Conservation (phyloP, 92 coral and sea anemone genomes). For the Epizoanthus stellaris region DNA sequence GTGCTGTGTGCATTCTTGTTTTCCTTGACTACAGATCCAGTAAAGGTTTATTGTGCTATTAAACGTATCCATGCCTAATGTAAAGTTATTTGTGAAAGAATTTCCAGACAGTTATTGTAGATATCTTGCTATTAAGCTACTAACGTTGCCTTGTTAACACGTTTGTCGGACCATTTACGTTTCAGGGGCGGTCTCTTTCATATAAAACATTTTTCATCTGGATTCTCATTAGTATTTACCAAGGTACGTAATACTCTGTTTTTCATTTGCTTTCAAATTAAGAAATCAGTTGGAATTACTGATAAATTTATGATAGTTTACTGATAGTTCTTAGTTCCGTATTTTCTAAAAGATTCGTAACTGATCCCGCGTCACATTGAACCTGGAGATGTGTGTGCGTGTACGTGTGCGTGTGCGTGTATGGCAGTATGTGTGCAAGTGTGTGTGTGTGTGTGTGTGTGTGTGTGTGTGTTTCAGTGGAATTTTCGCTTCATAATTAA, state of each 20-base stretch:
- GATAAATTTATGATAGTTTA: neutral
- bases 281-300: neutral
- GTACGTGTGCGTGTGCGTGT: neutral
- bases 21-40: neutral
- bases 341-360: too few relatives aligned
- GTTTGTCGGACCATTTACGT: neutral
- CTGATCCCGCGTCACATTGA: too few relatives aligned
- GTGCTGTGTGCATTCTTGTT: neutral
- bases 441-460: slow-evolving; percentile 1
- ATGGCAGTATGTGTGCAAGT: neutral
- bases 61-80: neutral
- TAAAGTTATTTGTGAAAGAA: neutral
- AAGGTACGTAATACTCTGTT: slow-evolving; percentile 63
- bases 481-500: too few relatives aligned
- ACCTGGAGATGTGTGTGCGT: neutral
- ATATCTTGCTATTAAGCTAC: neutral
- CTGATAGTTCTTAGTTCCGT: too few relatives aligned
- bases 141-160: too few relatives aligned
- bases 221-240: slow-evolving; percentile 94
- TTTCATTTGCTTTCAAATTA: neutral
- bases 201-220: slow-evolving; percentile 98
- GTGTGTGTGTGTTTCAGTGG: neutral
- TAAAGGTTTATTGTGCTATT: neutral
- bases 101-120: too few relatives aligned
- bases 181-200: slow-evolving; percentile 96